These are phyloP conservation scores for Nymphalis urticae DNA, from an alignment of 2,888 invertebrate species.

Conservation along the genomic window DNA sequence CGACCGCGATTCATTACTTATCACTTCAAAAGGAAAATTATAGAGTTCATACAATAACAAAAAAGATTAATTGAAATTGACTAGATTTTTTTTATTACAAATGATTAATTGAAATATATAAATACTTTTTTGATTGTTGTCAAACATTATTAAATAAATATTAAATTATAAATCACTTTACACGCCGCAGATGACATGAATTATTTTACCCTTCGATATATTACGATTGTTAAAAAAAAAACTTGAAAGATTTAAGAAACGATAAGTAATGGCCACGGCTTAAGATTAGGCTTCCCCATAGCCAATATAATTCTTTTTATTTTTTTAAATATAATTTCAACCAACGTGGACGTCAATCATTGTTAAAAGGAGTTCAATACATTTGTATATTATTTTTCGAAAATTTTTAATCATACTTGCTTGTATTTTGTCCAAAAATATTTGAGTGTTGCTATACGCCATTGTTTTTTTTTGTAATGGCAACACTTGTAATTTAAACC, in stretches of 20 bases:
- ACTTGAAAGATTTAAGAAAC: conserved; percentile 35
- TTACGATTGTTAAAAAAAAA: background rate
- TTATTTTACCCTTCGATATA: background rate
- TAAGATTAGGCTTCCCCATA: conserved; percentile 71
- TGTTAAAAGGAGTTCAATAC: conserved; percentile 36
- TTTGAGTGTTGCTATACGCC: conserved; percentile 27
- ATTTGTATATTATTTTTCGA: conserved; percentile 39
- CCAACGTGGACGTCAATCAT: conserved; percentile 57
- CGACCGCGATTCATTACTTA: conserved; percentile 54
- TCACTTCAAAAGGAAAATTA: conserved; percentile 7
- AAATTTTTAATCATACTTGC: conserved; percentile 29
- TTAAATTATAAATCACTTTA: too few species aligned
- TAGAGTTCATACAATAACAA: too few species aligned
- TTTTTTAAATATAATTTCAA: conserved; percentile 57
- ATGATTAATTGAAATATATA: too few species aligned
- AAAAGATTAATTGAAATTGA: too few species aligned
- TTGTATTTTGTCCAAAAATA: conserved; percentile 40
- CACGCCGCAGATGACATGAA: too few species aligned
- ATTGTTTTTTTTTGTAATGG: conserved; percentile 18
- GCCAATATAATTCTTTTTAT: conserved; percentile 76
- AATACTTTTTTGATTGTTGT: background rate
- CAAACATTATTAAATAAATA: background rate
- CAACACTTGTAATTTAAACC: conserved; percentile 33
- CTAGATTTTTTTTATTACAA: too few species aligned
- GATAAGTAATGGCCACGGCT: conserved; percentile 54